Evolutionary conservation across 2,113 vertebrate genomes (phyloP), one percentile per base, ranked within the genome.

Genomic region (Thinocorus orbignyianus): DNA sequence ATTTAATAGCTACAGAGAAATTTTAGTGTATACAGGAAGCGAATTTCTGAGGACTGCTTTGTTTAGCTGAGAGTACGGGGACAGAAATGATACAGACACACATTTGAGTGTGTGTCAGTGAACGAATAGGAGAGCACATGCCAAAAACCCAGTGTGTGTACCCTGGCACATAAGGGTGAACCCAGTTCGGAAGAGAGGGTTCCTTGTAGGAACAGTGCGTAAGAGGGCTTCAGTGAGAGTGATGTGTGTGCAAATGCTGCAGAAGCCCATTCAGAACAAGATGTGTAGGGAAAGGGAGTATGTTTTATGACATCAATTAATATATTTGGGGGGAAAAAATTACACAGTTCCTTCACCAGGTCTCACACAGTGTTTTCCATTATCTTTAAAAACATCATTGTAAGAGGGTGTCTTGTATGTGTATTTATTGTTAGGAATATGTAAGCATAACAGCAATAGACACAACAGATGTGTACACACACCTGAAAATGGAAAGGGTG

Each of bases 1-100:
- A 48, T 95, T 97, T 94, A 95, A 91, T 49, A 89, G 72, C 64
- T 74, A 60, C 62, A 86, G 25, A 48, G 61, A 80, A 93, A 73
- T 46, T 35, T 66, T 51, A 64, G 7, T 15, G 24, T n/a, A 35
- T 26, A 89, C 17, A 41, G 41, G 22, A 85, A 84, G 48, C 22
- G 9, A 73, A 80, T 73, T 94, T 87, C 87, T 69, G 55, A 88
- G 66, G 28, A 71, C 15, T 1, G 0, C 64, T 92, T 91, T 71
- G 23, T 86, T 72, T 86, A 81, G 48, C 22, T 12, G 30, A 68
- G 33, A 13, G 6, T 41, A 55, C 13, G 11, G 5, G 24, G 35
- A 44, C 72, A 83, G 25, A 65, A 83, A 57, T 24, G n/a, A 39
- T 39, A 66, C 24, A 77, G 49, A 60, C 77, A 77, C n/a, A 60